Conservation (phyloP, 2,113 vertebrate genomes). For the Brachionichthys hirsutus region DNA sequence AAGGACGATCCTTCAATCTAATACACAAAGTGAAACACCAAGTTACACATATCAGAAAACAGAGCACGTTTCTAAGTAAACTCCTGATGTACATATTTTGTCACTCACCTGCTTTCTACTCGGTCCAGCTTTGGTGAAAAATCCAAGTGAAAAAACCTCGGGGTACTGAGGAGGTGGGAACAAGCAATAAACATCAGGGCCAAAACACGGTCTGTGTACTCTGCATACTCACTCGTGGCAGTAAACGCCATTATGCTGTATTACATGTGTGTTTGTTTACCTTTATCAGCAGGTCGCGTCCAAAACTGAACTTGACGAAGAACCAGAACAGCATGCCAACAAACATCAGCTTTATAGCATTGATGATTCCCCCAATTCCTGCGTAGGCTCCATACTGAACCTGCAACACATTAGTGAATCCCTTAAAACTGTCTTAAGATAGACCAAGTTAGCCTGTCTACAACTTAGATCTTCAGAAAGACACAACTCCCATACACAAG, state of each 20-base stretch:
- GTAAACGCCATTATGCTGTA: neutral
- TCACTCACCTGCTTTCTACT: constrained; percentile 89
- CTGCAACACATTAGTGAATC: constrained; percentile 61
- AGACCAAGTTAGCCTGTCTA: neutral
- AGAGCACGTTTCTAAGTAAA: neutral
- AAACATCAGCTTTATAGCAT: constrained; percentile 86
- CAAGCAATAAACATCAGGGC: neutral
- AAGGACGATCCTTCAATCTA: constrained; percentile 91
- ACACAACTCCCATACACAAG: no score
- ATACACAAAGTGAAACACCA: constrained; percentile 9
- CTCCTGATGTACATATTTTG: neutral
- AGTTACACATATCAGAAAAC: neutral
- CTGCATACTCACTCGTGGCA: no score
- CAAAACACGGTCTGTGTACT: neutral
- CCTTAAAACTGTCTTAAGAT: neutral
- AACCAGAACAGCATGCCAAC: constrained; percentile 89
- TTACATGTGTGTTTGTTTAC: constrained; percentile 69
- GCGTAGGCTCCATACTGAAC: constrained; percentile 89
- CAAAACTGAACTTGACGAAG: constrained; percentile 87
- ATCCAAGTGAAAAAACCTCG: constrained; percentile 89
- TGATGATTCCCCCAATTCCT: constrained; percentile 82
- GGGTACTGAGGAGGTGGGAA: constrained; percentile 83
- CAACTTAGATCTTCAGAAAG: neutral
- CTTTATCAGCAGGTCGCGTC: constrained; percentile 89
- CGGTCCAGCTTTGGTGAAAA: constrained; percentile 88